Evolutionary conservation across 2,113 vertebrate genomes (phyloP).

Genomic region (Centropus bengalensis): DNA sequence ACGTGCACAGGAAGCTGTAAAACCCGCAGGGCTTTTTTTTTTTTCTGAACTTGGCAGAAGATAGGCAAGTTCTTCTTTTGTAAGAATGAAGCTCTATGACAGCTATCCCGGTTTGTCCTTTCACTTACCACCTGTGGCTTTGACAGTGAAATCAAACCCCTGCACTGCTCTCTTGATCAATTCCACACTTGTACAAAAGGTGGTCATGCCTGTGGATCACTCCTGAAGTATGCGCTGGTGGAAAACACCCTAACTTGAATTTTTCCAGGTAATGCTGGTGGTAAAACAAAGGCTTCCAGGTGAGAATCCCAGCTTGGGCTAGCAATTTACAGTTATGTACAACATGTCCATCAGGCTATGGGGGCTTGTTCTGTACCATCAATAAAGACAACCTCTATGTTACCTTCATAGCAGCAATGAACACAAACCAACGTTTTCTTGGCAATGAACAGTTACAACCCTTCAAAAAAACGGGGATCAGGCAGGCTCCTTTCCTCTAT

Average conservation of each 20-base stretch:
- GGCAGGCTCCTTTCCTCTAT: background rate
- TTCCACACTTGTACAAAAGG: background rate
- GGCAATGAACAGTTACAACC: background rate
- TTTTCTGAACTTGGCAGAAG: background rate
- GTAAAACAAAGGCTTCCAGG: background rate
- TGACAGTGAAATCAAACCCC: background rate
- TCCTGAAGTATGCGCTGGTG: background rate
- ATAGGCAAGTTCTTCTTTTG: background rate
- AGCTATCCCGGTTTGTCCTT: background rate
- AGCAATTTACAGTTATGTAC: rapidly evolving
- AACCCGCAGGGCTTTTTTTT: background rate
- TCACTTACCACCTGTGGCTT: background rate
- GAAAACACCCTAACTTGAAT: background rate
- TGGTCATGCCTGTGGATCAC: background rate
- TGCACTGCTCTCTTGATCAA: background rate
- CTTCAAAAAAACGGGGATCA: background rate
- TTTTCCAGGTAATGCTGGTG: background rate
- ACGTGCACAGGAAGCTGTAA: slow-evolving; percentile 32
- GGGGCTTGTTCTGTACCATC: background rate
- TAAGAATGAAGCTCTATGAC: background rate
- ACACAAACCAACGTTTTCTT: background rate
- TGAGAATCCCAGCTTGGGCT: background rate
- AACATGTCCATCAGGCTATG: rapidly evolving
- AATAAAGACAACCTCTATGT: rapidly evolving
- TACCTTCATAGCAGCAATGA: rapidly evolving